These are phyloP conservation scores for Siniperca scherzeri DNA, from an alignment of 2,797 vertebrate genomes.

Conservation along the genomic window DNA sequence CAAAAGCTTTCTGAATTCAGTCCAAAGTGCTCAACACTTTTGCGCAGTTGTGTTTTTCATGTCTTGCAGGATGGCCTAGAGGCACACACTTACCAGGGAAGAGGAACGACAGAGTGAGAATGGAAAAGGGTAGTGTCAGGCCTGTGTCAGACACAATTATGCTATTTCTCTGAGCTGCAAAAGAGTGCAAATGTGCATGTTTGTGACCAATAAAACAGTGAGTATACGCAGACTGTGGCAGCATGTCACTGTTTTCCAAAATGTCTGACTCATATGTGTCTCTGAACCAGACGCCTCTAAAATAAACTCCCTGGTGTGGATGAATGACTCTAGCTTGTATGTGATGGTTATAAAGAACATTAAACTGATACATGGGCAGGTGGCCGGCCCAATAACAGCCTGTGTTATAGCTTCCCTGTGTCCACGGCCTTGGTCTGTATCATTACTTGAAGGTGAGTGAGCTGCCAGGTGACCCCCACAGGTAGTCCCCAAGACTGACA, in stretches of 20 bases:
- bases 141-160: constrained; percentile 63
- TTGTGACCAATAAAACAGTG: constrained; percentile 48
- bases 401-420: constrained; percentile 57
- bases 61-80: constrained; percentile 54
- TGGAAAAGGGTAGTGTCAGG: constrained; percentile 61
- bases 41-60: constrained; percentile 47
- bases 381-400: constrained; percentile 62
- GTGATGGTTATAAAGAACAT: constrained; percentile 70
- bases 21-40: constrained; percentile 33
- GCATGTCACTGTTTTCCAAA: constrained; percentile 45
- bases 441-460: constrained; percentile 61
- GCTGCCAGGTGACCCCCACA: constrained; percentile 62
- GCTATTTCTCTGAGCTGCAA: constrained; percentile 30
- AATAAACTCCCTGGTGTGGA: constrained; percentile 47
- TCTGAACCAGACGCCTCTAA: constrained; percentile 35
- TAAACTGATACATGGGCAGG: constrained; percentile 64
- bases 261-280: constrained; percentile 34
- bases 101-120: constrained; percentile 54
- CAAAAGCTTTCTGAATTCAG: constrained; percentile 49
- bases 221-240: constrained; percentile 32
- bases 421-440: constrained; percentile 69
- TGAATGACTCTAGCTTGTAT: constrained; percentile 51
- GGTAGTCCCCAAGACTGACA: constrained; percentile 57
- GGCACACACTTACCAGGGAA: constrained; percentile 44
- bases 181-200: constrained; percentile 53